Base-by-base conservation (phyloP, 2,888 invertebrate genomes). In the Stenolophus ochropezus region DNA sequence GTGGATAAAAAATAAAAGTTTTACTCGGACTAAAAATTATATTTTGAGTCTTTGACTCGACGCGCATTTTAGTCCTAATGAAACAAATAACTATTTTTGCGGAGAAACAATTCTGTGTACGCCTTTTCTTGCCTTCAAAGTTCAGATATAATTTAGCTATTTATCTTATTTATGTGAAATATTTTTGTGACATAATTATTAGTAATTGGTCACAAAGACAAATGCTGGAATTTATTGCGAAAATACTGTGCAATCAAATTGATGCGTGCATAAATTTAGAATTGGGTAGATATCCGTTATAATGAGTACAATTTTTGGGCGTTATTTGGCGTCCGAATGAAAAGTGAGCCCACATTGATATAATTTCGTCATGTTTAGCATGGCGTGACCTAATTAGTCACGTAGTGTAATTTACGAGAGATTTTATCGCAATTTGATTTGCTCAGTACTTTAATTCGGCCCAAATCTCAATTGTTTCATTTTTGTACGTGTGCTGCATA, bases 331-430 rank as follows among this genome's bases (percentile, higher is more conserved):
- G 61, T 23, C 4, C 14, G 61, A 61, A 25, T 61, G 61, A 61
- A 61, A 61, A 61, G n/a, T 25, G 23, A 61, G 23, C 20, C 21
- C 56, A 21, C 56, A 14, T 0, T 25, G 61, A 25, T 23, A 61
- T 61, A 23, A 61, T 61, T 61, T 61, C 21, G 21, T 21, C 61
- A 61, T n/a, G n/a, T n/a, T n/a, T n/a, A n/a, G n/a, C n/a, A n/a
- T 61, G 23, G 14, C 25, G 23, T 61, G 61, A 61, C 61, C 61
- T 61, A 61, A 61, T 61, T 61, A 61, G 25, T 61, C 61, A 61
- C 25, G 61, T n/a, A 11, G 4, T 25, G 21, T 61, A 61, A 61
- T 61, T 61, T 61, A 21, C 25, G 25, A 25, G 61, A 61, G 61
- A 61, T 61, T 61, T 61, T 61, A 25, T 61, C 25, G 4, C 25